Evolutionary conservation across 2,888 invertebrate genomes (phyloP), one percentile per base, ranked within the genome.

Genomic region (Oxystoma pomonae): DNA sequence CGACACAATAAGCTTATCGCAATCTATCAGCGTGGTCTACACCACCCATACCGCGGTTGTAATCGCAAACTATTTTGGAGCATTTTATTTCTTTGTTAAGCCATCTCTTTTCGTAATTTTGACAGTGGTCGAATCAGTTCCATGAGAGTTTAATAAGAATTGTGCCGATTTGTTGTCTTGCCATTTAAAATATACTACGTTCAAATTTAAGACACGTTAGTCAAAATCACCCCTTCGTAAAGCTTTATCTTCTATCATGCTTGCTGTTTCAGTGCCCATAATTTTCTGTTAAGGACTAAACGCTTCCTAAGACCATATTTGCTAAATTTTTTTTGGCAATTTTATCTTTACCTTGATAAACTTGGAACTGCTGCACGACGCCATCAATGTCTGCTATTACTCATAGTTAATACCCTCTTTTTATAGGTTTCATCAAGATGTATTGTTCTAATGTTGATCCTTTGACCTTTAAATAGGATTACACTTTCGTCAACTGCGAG

Each of bases 101-200:
- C 68, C 68, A 67, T 68, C 62, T 57, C 69, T 67, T 62, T 70
- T 59, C 55, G 60, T 68, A 55, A 69, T 63, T 35, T 59, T 59
- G 16, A 71, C 67, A 18, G 58, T 67, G 7, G 65, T 63, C 51
- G 60, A 52, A 62, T 70, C 65, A 21, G 65, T 65, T 12, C 69
- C 67, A 61, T 71, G 71, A 59, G 64, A 71, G 58, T 71, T 71
- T 21, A 67, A 66, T 20, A 57, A 60, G 52, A 65, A 59, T 58
- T 66, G 52, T 12, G 66, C 66, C 2, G 52, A 16, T 52, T 60
- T 55, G 49, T 66, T 65, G 58, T 66, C 68, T 52, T 56, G 57
- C 66, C 63, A 68, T 62, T 65, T 68, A 12, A 35, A 35, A 35
- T 12, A 12, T 3, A 7, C 35, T 35, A 35, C 5, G 35, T 59